A percentile compares a stretch with the other conserved stretches of the same genome.
Conservation (phyloP, 2,113 vertebrate species). For the Syngnathus scovelli region DNA sequence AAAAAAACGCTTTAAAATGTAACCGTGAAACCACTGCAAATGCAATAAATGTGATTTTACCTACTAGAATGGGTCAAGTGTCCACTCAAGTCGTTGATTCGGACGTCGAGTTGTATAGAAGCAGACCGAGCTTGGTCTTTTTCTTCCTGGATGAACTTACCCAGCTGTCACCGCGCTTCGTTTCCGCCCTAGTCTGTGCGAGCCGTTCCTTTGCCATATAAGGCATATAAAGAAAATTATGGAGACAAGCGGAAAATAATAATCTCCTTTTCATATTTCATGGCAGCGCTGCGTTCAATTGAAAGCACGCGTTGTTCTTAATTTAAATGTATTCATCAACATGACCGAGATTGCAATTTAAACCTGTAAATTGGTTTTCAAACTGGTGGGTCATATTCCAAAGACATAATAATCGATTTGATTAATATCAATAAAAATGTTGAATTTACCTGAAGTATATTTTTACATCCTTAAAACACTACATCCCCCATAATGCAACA, state of each 20-base stretch:
- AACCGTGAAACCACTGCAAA: not conserved
- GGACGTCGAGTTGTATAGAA: conserved; percentile 7
- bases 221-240: conserved; percentile 45
- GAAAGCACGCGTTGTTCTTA: not conserved
- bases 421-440: too few species aligned
- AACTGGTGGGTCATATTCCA: too few species aligned
- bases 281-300: not conserved
- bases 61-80: conserved; percentile 41
- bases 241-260: conserved; percentile 11
- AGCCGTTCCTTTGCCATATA: conserved; percentile 74
- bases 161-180: conserved; percentile 67
- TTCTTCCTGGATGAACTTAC: conserved; percentile 63
- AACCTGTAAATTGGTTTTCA: too few species aligned
- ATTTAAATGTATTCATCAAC: not conserved
- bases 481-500: too few species aligned
- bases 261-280: conserved; percentile 8
- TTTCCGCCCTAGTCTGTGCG: conserved; percentile 65
- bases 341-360: too few species aligned
- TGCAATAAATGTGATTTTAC: conserved; percentile 28
- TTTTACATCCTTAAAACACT: too few species aligned
- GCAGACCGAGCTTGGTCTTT: conserved; percentile 23
- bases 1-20: not conserved
- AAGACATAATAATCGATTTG: too few species aligned
- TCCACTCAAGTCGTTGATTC: conserved; percentile 43
- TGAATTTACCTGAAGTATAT: too few species aligned